Conservation (phyloP, 2,888 invertebrate genomes). For the Thera britannica region DNA sequence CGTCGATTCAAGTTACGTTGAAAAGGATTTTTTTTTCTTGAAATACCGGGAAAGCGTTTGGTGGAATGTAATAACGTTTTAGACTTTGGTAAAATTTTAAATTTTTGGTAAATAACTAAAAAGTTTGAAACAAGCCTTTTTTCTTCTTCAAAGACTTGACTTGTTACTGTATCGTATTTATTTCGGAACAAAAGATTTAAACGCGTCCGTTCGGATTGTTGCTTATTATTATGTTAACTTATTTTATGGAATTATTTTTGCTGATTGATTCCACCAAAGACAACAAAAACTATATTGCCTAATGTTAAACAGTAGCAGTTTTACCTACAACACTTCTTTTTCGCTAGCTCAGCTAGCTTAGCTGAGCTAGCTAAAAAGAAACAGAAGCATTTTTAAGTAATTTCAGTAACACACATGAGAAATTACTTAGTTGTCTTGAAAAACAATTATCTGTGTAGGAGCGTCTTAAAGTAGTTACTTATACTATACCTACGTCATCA, state of each 20-base stretch:
- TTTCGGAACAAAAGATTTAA: constrained; percentile 30
- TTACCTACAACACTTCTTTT: background rate
- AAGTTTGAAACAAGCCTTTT: background rate
- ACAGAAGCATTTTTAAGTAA: too few species aligned
- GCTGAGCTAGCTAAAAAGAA: background rate
- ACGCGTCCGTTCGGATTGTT: constrained; percentile 25
- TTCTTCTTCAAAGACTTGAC: background rate
- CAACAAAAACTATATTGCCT: too few species aligned
- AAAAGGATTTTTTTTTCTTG: constrained; percentile 14
- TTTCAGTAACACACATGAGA: too few species aligned
- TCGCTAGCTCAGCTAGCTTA: background rate
- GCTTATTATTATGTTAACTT: background rate
- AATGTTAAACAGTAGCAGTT: background rate
- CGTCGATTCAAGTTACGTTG: constrained; percentile 19
- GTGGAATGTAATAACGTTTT: background rate
- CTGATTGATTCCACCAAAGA: too few species aligned
- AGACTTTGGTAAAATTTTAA: constrained; percentile 5
- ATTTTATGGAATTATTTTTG: too few species aligned
- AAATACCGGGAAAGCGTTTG: background rate
- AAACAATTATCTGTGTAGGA: background rate
- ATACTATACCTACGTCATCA: background rate
- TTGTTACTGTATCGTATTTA: background rate
- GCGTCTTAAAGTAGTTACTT: background rate
- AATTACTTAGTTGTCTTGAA: background rate
- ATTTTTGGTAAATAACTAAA: too few species aligned